These are phyloP conservation scores for Loriculus beryllinus DNA, from an alignment of 2,797 vertebrate genomes.

Conservation along the genomic window DNA sequence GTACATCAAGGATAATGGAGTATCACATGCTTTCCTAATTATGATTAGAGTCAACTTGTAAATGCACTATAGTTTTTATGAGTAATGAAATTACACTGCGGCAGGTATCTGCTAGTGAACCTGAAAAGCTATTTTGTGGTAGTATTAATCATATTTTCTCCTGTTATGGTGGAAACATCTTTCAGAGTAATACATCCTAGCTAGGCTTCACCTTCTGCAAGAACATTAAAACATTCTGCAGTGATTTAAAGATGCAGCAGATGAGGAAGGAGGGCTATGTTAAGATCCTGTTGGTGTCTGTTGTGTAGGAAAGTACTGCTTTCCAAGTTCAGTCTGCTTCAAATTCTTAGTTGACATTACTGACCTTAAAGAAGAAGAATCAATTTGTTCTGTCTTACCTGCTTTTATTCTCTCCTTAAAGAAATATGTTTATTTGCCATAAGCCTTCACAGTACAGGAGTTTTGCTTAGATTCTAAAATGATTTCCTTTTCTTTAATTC, in stretches of 20 bases:
- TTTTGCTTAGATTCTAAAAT: background rate
- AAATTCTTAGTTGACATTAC: background rate
- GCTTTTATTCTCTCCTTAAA: background rate
- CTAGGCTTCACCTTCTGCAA: background rate
- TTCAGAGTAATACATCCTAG: background rate
- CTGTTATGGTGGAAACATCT: background rate
- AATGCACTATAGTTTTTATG: background rate
- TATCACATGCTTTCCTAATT: constrained; percentile 8
- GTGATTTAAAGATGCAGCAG: background rate
- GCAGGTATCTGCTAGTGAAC: background rate
- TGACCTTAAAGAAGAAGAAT: background rate
- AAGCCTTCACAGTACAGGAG: background rate
- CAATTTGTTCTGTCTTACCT: background rate
- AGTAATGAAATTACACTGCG: constrained; percentile 7
- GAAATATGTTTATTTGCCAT: background rate
- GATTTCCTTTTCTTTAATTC: background rate
- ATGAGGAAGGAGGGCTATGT: background rate
- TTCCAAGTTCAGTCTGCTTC: background rate
- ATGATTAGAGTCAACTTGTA: background rate
- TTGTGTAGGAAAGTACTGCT: background rate
- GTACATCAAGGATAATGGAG: constrained; percentile 35
- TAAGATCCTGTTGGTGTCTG: background rate
- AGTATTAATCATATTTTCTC: background rate
- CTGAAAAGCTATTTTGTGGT: background rate
- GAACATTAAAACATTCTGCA: fast-evolving